phyloP scores from a whole-genome alignment of 2,797 vertebrate species.

The Stomatorhinus walkeri region DNA sequence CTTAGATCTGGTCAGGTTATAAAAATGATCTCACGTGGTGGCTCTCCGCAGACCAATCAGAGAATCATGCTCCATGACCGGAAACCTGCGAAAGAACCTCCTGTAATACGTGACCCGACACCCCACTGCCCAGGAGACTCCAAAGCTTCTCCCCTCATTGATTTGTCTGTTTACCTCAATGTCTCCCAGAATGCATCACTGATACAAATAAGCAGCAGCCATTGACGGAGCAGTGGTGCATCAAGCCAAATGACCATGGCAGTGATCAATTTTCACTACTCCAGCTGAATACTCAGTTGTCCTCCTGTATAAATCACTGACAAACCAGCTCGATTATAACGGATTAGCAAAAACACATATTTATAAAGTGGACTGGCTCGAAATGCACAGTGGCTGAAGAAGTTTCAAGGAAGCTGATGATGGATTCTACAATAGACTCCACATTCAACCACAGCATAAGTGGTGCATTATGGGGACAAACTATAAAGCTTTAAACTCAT shows the following conservation, averaged over 20 bases:
- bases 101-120: neutral
- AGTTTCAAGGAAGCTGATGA: neutral
- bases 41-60: neutral
- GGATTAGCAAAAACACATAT: neutral
- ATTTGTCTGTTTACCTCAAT: neutral
- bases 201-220: neutral
- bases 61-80: neutral
- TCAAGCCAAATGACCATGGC: neutral
- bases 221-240: neutral
- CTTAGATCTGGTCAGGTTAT: neutral
- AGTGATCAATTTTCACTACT: neutral
- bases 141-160: neutral
- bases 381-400: neutral
- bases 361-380: neutral
- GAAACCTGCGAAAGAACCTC: neutral
- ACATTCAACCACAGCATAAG: neutral
- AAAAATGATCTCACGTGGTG: neutral
- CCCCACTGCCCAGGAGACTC: neutral
- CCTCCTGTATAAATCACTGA: constrained; percentile 9
- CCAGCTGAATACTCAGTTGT: neutral
- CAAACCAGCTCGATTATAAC: constrained; percentile 3
- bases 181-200: neutral
- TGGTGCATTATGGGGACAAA: neutral
- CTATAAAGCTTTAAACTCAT: neutral
- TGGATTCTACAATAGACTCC: neutral